Evolutionary conservation across 2,797 vertebrate species (phyloP), one percentile per base, ranked within the genome.

Genomic region (Halcyon chelicuti): DNA sequence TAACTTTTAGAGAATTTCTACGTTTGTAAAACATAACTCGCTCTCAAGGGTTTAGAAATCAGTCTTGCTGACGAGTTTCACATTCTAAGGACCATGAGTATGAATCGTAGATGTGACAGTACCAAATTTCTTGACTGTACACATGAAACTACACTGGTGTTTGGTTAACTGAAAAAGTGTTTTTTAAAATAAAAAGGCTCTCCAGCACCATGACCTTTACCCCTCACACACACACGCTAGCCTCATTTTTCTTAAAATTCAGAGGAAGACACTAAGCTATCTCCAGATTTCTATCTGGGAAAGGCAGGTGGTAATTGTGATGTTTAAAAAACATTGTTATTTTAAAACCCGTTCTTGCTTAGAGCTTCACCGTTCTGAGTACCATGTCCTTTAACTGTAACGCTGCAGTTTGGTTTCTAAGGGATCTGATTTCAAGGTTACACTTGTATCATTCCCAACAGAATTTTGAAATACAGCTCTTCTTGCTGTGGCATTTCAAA

Each of bases 71-170:
- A 61, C 44, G 58, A 8, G 68, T 86, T 71, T 93, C 40, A 78
- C 55, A 42, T 95, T 87, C 31, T 18, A 61, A 84, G 57, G 49
- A 95, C 51, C 84, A 22, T 54, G 67, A 71, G 12, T 15, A 88
- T 51, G 55, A 91, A 95, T 95, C 71, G 88, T 47, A 76, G 35
- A 74, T 85, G 49, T 80, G 57, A 95, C 51, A 91, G 51, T 25
- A 68, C 7, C 37, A 20, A 54, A 82, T 73, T 85, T 90, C 49
- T 78, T 68, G 54, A 82, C 70, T 82, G n/a, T 12, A 51, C 20
- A 49, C 17, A 9, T 37, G 66, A 85, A 55, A 25, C 4, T 84
- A 11, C 78, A 81, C 89, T 90, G 90, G 52, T 92, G 28, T 61
- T 85, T 90, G 21, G 28, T 78, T 83, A 89, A 57, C 47, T 58